Evolutionary conservation across 1,140 invertebrate species (phyloP).

Genomic region (Telenomus remus): DNA sequence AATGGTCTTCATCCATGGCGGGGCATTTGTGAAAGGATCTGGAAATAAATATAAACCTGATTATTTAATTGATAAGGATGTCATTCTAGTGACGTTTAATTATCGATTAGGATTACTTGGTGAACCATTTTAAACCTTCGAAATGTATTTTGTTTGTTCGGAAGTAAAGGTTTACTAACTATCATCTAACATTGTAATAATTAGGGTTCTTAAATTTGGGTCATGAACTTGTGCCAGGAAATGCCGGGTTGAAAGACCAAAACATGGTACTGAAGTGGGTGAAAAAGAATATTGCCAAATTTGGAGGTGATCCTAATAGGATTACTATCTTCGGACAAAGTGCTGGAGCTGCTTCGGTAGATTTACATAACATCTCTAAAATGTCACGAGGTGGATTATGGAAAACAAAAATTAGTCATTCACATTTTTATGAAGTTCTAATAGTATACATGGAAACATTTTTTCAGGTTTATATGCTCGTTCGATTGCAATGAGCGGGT

Average conservation of each 20-base stretch:
- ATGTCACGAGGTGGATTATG: constrained; percentile 21
- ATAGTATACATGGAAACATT: no score
- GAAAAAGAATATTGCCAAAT: constrained; percentile 77
- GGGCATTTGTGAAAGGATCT: constrained; percentile 71
- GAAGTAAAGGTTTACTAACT: no score
- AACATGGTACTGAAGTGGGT: constrained; percentile 78
- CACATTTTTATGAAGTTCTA: no score
- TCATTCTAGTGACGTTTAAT: constrained; percentile 81
- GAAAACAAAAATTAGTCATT: no score
- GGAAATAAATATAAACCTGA: constrained; percentile 69
- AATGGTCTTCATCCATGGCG: constrained; percentile 65
- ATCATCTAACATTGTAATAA: no score
- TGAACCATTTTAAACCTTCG: no score
- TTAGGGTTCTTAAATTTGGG: constrained; percentile 45
- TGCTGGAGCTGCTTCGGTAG: constrained; percentile 67
- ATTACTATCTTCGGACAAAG: constrained; percentile 81
- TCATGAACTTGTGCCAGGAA: constrained; percentile 63
- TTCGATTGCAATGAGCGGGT: constrained; percentile 44
- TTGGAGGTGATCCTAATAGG: constrained; percentile 78
- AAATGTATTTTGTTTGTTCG: no score
- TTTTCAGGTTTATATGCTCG: constrained; percentile 19
- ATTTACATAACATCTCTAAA: constrained; percentile 37
- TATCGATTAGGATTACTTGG: constrained; percentile 82
- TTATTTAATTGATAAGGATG: constrained; percentile 74
- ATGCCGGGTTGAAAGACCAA: constrained; percentile 76